Percentiles rank a stretch among this genome's conserved stretches.
These are phyloP conservation scores for Icerya purchasi DNA, from an alignment of 2,888 invertebrate genomes.

Conservation along the genomic window DNA sequence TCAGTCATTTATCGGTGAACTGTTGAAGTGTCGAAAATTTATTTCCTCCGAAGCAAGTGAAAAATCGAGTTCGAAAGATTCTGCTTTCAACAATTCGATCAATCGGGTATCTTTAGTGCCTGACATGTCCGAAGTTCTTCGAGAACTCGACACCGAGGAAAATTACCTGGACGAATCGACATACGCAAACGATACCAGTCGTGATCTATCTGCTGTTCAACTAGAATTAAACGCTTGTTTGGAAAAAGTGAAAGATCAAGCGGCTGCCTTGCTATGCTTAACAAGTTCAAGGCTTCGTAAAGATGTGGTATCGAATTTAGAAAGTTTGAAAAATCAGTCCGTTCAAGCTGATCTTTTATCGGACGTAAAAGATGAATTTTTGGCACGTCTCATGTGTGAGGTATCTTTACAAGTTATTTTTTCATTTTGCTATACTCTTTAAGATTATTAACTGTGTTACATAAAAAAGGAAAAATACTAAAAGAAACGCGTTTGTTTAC, in stretches of 20 bases:
- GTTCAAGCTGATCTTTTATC: neutral
- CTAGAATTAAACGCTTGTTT: conserved; percentile 45
- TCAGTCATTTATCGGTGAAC: conserved; percentile 10
- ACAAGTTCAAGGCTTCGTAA: conserved; percentile 22
- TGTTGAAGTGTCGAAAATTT: conserved; percentile 22
- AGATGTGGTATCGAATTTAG: neutral
- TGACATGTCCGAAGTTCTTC: conserved; percentile 36
- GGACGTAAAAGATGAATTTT: neutral
- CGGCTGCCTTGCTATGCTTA: conserved; percentile 43
- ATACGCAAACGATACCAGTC: conserved; percentile 9
- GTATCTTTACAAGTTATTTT: neutral
- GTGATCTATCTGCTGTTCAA: conserved; percentile 26
- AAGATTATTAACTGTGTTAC: too few relatives aligned
- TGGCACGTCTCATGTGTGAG: neutral
- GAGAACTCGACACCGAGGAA: conserved; percentile 36
- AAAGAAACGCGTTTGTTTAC: too few relatives aligned
- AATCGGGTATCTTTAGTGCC: conserved; percentile 45
- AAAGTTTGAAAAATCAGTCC: neutral
- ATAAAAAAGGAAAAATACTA: too few relatives aligned
- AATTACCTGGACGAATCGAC: conserved; percentile 27
- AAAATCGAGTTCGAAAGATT: neutral
- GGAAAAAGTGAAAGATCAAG: conserved; percentile 42
- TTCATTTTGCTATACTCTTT: too few relatives aligned
- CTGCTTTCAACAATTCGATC: neutral
- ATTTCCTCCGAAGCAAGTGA: neutral